Conservation (phyloP, 2,888 invertebrate genomes). For the Prosapia bicincta region DNA sequence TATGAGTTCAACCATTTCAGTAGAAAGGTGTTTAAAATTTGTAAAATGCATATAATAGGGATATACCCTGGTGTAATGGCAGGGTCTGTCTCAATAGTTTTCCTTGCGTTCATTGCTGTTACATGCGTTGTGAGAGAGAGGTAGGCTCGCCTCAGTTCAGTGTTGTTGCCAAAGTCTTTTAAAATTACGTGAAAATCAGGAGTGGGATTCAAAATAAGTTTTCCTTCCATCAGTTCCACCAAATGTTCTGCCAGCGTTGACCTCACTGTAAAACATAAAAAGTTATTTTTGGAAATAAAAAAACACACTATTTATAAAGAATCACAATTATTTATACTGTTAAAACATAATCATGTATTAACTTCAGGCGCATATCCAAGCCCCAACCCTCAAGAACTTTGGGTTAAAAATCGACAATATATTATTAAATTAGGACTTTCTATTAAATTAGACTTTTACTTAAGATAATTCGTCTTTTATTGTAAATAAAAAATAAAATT, state of each 20-base stretch:
- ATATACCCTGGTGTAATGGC: conserved; percentile 15
- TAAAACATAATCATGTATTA: too few species aligned
- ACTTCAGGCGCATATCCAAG: too few species aligned
- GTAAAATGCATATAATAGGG: background rate
- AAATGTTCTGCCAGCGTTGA: conserved; percentile 4
- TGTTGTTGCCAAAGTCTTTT: conserved; percentile 4
- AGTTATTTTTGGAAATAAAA: too few species aligned
- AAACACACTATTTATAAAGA: too few species aligned
- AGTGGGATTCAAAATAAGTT: conserved; percentile 10
- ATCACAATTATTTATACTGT: too few species aligned
- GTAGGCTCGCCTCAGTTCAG: background rate
- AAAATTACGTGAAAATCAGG: background rate
- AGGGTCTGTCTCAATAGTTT: background rate
- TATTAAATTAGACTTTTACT: too few species aligned
- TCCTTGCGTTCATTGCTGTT: conserved; percentile 3
- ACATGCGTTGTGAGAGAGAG: conserved; percentile 9
- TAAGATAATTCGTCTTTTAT: too few species aligned
- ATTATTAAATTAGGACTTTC: too few species aligned
- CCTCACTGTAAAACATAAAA: conserved; percentile 10
- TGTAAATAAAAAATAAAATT: too few species aligned
- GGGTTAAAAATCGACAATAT: too few species aligned
- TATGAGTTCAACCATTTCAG: too few species aligned
- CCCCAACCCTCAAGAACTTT: too few species aligned
- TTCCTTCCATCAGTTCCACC: background rate
- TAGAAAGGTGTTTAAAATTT: background rate